Evolutionary conservation across 2,888 invertebrate genomes (phyloP).

Genomic region (Zelleria hepariella): DNA sequence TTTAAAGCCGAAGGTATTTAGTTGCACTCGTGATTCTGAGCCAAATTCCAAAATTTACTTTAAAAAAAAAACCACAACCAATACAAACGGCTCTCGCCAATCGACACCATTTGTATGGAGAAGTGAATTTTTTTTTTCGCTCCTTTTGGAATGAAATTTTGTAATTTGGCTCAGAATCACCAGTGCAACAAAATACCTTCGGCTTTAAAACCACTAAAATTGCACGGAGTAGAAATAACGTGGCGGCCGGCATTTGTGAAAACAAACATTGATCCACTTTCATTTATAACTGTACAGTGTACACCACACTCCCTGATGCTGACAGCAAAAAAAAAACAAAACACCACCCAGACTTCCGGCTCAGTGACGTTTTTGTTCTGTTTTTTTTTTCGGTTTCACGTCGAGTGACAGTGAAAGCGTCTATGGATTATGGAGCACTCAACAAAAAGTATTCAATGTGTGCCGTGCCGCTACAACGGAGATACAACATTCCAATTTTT

Average conservation of each 20-base stretch:
- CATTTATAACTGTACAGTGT: constrained; percentile 28
- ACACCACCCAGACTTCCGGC: constrained; percentile 13
- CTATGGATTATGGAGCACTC: constrained; percentile 27
- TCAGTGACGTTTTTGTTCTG: constrained; percentile 28
- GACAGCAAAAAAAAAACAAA: constrained; percentile 18
- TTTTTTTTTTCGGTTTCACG: constrained; percentile 10
- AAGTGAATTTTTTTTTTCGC: no score
- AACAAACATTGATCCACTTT: constrained; percentile 29
- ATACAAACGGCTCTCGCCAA: background rate
- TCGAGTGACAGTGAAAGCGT: constrained; percentile 23
- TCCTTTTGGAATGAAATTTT: no score
- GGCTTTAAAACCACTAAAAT: no score
- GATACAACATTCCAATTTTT: background rate
- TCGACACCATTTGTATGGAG: no score
- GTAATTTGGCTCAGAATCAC: no score
- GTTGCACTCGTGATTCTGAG: no score
- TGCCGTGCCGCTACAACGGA: constrained; percentile 6
- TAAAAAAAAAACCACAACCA: no score
- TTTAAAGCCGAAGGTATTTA: no score
- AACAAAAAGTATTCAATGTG: constrained; percentile 27
- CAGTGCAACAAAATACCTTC: no score
- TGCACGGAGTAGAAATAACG: background rate
- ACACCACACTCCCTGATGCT: constrained; percentile 5
- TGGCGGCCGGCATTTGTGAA: constrained; percentile 11
- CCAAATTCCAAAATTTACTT: no score